These are phyloP conservation scores for Melanostigma gelatinosum DNA, from an alignment of 2,113 vertebrate species.

Conservation along the genomic window DNA sequence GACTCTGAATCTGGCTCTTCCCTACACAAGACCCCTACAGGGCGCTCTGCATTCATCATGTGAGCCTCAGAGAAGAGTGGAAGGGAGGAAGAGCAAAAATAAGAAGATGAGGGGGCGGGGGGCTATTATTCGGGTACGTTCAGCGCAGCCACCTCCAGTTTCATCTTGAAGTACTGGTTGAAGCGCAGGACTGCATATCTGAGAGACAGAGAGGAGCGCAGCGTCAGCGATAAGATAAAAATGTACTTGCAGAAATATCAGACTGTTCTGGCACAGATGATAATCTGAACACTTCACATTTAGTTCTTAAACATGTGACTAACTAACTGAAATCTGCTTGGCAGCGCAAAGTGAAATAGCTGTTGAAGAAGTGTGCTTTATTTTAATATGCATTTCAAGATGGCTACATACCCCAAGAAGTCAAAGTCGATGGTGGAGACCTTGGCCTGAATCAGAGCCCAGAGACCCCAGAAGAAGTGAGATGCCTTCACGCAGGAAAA, in stretches of 20 bases:
- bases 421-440: conserved; percentile 98
- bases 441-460: conserved; percentile 97
- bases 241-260: background rate
- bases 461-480: conserved; percentile 98
- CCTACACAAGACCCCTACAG: conserved; percentile 37
- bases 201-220: conserved; percentile 2
- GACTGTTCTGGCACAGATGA: background rate
- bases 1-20: conserved; percentile 52
- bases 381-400: background rate
- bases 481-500: conserved; percentile 87
- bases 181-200: conserved; percentile 97
- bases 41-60: conserved; percentile 34
- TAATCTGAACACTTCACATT: background rate
- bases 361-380: background rate
- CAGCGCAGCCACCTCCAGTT: conserved; percentile 87
- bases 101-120: background rate
- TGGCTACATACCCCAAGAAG: conserved; percentile 91
- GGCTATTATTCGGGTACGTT: conserved; percentile 88
- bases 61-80: conserved; percentile 46
- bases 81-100: conserved; percentile 54
- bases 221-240: background rate
- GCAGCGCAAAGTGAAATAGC: background rate
- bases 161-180: conserved; percentile 98
- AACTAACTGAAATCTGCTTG: conserved; percentile 7
- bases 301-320: conserved; percentile 23